Percentiles rank a stretch among this genome's conserved stretches.
These are phyloP conservation scores for Serranus cabrilla DNA, from an alignment of 2,797 vertebrate species.

Conservation along the genomic window DNA sequence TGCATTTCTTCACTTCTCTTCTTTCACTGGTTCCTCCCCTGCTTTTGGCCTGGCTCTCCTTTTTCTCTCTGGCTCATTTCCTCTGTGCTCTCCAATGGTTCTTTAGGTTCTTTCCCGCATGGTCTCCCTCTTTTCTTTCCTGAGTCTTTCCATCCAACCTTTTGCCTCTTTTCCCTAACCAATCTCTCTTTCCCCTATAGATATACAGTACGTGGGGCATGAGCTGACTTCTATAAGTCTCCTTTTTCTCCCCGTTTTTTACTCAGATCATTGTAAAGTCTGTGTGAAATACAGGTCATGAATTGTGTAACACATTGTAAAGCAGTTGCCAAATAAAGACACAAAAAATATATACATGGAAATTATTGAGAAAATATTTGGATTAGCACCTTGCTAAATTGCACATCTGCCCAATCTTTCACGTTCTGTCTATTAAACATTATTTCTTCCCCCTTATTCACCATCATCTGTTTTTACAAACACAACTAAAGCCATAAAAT, in stretches of 20 bases:
- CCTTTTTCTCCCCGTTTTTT: neutral
- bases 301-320: neutral
- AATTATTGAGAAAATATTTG: neutral
- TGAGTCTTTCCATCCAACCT: constrained; percentile 59
- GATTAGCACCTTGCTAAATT: neutral
- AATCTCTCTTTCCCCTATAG: constrained; percentile 43
- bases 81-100: constrained; percentile 81
- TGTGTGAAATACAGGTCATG: neutral
- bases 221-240: neutral
- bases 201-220: neutral
- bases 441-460: constrained; percentile 18
- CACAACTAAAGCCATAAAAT: neutral
- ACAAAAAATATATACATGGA: neutral
- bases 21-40: constrained; percentile 77
- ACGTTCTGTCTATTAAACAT: neutral
- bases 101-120: constrained; percentile 84
- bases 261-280: neutral
- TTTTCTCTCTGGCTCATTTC: constrained; percentile 86
- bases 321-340: constrained; percentile 5
- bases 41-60: constrained; percentile 77
- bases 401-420: neutral
- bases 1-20: constrained; percentile 72
- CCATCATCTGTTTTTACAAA: constrained; percentile 17
- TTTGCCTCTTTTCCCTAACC: constrained; percentile 33
- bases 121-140: constrained; percentile 54